Base-by-base conservation (phyloP, 2,888 invertebrate genomes). In the Pristionchus maxplancki region DNA sequence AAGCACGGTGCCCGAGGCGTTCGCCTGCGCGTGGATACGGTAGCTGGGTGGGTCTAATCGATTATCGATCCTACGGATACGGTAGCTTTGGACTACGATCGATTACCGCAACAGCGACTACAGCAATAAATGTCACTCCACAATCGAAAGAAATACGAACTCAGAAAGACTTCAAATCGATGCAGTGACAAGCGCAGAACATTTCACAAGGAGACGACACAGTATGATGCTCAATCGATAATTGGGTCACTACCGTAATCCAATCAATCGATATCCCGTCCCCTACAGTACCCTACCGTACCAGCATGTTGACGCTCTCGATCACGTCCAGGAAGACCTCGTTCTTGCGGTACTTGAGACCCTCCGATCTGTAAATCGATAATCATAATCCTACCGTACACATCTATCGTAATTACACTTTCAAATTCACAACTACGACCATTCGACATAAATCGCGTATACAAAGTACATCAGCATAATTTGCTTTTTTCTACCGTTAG, bases 291-390 rank as follows among this genome's bases (percentile, higher is more conserved):
- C 48, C 34, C 78, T 78, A 78, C 17, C 95, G 91, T 92, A 96
- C 96, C 95, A 99, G 95, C 90, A 99, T 96, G 95, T 99, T 99
- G 0, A 99, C 98, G 67, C 98, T 98, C 95, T 99, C 99, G 92
- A 99, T 99, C 0, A 99, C 99, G 96, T 99, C 99, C 50, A 99
- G 96, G 94, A 99, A 99, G 6, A 99, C 99, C 96, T 99, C 99
- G 95, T 99, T 99, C 95, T 99, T 99, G 89, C 99, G 96, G 95
- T 99, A 99, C 95, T 98, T 99, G 89, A 99, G 97, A 4, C 98
- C 98, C 95, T 99, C 99, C 0, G 98, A 98, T 89, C 99, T 87
- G 50, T 2, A 87, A 40, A 28, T 44, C 3, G 34, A 28, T n/a
- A n/a, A n/a, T n/a, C n/a, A n/a, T n/a, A n/a, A n/a, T n/a, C n/a